Evolutionary conservation across 2,113 vertebrate genomes (phyloP).

Genomic region (Papio anubis): DNA sequence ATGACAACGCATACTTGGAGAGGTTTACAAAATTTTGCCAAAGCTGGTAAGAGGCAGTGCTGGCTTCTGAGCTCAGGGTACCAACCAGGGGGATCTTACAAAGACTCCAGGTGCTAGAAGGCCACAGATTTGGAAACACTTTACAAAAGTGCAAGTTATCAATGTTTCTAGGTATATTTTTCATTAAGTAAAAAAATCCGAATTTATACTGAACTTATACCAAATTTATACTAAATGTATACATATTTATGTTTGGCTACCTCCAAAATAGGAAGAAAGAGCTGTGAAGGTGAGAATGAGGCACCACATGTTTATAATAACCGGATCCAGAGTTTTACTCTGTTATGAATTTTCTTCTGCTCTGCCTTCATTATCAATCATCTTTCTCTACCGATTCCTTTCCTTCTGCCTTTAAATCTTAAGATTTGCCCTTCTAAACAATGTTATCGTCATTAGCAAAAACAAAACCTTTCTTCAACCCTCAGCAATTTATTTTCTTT

Average conservation of each 20-base stretch:
- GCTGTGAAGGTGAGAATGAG: not conserved
- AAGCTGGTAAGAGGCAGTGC: not conserved
- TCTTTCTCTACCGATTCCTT: not conserved
- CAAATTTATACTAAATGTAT: not conserved
- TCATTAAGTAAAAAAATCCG: not conserved
- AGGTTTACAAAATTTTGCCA: not conserved
- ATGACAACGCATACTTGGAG: not conserved
- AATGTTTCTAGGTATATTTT: not conserved
- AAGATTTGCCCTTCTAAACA: not conserved
- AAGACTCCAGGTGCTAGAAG: not conserved
- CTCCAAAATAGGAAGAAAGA: not conserved
- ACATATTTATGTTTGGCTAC: not conserved
- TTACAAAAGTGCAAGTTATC: not conserved
- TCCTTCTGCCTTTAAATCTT: not conserved
- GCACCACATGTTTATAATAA: not conserved
- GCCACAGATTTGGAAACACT: not conserved
- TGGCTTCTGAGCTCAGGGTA: not conserved
- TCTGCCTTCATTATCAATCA: not conserved
- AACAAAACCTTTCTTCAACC: not conserved
- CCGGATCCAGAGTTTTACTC: not conserved
- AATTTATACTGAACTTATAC: not conserved
- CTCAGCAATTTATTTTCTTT: not conserved
- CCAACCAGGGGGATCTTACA: not conserved
- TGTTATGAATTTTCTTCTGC: not conserved
- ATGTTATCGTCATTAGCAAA: not conserved